Evolutionary conservation across 1,140 invertebrate genomes (phyloP).

Genomic region (Drosophila athabasca): DNA sequence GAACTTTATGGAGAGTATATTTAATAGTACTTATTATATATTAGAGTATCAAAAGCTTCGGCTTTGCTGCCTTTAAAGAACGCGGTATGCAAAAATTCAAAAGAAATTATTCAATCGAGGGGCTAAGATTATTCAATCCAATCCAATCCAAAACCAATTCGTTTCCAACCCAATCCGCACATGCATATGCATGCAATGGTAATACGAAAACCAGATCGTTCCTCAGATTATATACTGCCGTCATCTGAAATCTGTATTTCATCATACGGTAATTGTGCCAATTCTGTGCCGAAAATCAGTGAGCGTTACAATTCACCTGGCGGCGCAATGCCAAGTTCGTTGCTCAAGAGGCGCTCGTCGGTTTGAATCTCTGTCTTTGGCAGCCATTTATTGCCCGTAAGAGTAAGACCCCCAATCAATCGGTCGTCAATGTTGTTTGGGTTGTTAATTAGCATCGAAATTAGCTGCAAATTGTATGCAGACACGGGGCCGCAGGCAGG

Average conservation of each 20-base stretch:
- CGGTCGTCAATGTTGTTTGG: background rate
- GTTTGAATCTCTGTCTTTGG: background rate
- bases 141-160: constrained; percentile 23
- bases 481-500: too few species aligned
- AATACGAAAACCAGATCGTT: constrained; percentile 11
- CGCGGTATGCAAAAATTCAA: constrained; percentile 56
- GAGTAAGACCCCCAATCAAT: constrained; percentile 23
- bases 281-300: constrained; percentile 31
- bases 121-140: constrained; percentile 29
- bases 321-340: constrained; percentile 62
- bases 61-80: constrained; percentile 2
- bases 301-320: constrained; percentile 20
- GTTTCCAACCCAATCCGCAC: background rate
- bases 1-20: too few species aligned
- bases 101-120: constrained; percentile 54
- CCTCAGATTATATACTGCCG: background rate
- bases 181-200: background rate
- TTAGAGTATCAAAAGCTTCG: background rate
- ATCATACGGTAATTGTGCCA: background rate
- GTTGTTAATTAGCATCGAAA: constrained; percentile 12
- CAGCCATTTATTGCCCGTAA: too few species aligned
- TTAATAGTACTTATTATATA: too few species aligned
- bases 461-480: constrained; percentile 5
- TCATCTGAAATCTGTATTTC: background rate
- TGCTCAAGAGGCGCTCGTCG: constrained; percentile 30